A percentile compares a stretch with the other conserved stretches of the same genome.
phyloP scores from a whole-genome alignment of 2,113 vertebrate species.

The Accipiter cooperii region DNA sequence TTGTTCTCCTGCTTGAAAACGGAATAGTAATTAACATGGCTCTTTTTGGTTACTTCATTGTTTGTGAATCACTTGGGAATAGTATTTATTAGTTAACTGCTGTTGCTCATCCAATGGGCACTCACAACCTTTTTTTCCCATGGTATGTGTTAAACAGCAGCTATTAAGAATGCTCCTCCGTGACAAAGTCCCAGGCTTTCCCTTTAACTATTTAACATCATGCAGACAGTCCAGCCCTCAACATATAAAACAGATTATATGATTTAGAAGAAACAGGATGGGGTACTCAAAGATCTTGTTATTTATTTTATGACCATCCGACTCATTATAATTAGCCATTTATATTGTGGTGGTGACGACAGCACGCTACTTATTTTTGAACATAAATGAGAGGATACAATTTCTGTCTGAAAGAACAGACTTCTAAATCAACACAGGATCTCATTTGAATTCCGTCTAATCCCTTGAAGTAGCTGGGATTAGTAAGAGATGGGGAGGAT shows the following conservation, averaged over 20 bases:
- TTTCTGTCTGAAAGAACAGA: background rate
- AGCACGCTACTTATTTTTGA: background rate
- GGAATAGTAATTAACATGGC: slow-evolving; percentile 37
- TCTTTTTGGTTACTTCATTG: slow-evolving; percentile 35
- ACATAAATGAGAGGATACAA: background rate
- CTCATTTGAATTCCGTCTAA: slow-evolving; percentile 1
- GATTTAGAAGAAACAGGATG: background rate
- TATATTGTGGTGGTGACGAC: background rate
- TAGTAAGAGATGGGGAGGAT: slow-evolving; percentile 26
- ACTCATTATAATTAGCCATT: background rate
- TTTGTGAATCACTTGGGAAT: slow-evolving; percentile 5
- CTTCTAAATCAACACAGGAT: background rate
- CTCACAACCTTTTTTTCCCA: slow-evolving; percentile 17
- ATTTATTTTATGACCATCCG: background rate
- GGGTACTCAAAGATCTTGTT: background rate
- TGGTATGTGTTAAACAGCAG: background rate
- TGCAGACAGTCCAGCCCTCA: background rate
- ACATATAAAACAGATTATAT: background rate
- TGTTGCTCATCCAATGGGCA: slow-evolving; percentile 36
- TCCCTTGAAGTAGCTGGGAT: slow-evolving; percentile 29
- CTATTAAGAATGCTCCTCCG: background rate
- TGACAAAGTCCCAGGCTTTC: slow-evolving; percentile 5
- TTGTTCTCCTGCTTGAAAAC: slow-evolving; percentile 23
- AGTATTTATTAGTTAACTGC: slow-evolving; percentile 13
- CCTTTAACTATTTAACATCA: slow-evolving; percentile 16